These are phyloP conservation scores for Zapus hudsonius DNA, from an alignment of 2,113 vertebrate species.

Conservation along the genomic window DNA sequence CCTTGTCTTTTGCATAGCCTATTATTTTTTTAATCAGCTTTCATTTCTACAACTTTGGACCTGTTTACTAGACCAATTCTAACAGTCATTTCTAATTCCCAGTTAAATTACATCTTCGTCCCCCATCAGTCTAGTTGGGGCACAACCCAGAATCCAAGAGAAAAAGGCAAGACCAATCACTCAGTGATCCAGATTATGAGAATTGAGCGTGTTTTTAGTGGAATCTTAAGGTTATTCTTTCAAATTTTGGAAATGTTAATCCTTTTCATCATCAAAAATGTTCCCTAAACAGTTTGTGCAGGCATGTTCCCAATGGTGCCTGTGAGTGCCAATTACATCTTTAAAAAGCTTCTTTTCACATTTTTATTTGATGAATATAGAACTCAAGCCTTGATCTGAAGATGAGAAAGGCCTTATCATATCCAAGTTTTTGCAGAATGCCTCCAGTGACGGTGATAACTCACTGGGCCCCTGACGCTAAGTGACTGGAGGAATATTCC, in stretches of 20 bases:
- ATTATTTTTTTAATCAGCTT: neutral
- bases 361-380: constrained; percentile 56
- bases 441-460: neutral
- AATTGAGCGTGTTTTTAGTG: neutral
- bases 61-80: neutral
- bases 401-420: constrained; percentile 32
- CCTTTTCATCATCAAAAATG: constrained; percentile 58
- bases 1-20: neutral
- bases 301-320: constrained; percentile 25
- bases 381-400: constrained; percentile 44
- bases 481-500: neutral
- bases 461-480: neutral
- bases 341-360: constrained; percentile 43
- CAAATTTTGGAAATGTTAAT: constrained; percentile 44
- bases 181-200: neutral
- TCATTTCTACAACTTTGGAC: neutral
- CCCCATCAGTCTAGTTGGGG: neutral
- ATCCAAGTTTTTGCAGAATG: constrained; percentile 11
- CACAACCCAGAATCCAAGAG: neutral
- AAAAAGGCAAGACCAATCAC: neutral
- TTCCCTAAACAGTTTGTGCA: constrained; percentile 48
- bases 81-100: neutral
- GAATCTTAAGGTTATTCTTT: constrained; percentile 25
- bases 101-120: neutral
- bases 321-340: constrained; percentile 39